A percentile compares a stretch with the other conserved stretches of the same genome.
Conservation (phyloP, 2,888 invertebrate genomes). For the Marasmarcha lunaedactyla region DNA sequence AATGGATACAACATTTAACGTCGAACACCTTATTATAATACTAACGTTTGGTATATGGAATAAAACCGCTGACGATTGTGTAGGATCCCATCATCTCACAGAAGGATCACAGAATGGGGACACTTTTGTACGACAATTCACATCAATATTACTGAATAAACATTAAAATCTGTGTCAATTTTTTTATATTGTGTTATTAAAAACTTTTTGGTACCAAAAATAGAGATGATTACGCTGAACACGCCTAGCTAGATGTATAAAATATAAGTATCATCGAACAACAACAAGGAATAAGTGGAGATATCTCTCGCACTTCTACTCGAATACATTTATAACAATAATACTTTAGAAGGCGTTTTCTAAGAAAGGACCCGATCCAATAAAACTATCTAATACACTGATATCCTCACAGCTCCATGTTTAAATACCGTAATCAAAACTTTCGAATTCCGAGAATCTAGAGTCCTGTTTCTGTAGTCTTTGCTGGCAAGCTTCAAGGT, state of each 20-base stretch:
- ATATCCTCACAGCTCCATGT: slow-evolving; percentile 61
- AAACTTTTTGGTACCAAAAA: slow-evolving; percentile 58
- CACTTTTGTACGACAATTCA: background rate
- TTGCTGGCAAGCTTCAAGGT: slow-evolving; percentile 88
- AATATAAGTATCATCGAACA: slow-evolving; percentile 68
- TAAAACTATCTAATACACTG: slow-evolving; percentile 65
- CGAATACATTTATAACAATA: slow-evolving; percentile 67
- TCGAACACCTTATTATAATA: background rate
- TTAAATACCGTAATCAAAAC: slow-evolving; percentile 81
- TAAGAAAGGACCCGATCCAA: slow-evolving; percentile 41
- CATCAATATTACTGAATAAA: background rate
- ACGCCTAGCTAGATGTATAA: slow-evolving; percentile 66
- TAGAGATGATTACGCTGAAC: slow-evolving; percentile 63
- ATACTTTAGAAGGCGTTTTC: slow-evolving; percentile 65
- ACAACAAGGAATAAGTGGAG: slow-evolving; percentile 66
- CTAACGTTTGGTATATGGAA: background rate
- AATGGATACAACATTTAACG: too few species aligned
- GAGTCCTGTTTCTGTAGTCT: slow-evolving; percentile 91
- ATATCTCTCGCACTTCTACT: slow-evolving; percentile 64
- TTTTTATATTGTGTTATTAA: slow-evolving; percentile 10
- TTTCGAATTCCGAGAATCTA: slow-evolving; percentile 84
- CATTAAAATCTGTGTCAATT: slow-evolving; percentile 1
- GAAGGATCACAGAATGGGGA: background rate
- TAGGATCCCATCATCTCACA: background rate
- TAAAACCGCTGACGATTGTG: background rate